A percentile compares a stretch with the other conserved stretches of the same genome.
Evolutionary conservation across 2,113 vertebrate genomes (phyloP).

Genomic region (Grammomys surdaster): DNA sequence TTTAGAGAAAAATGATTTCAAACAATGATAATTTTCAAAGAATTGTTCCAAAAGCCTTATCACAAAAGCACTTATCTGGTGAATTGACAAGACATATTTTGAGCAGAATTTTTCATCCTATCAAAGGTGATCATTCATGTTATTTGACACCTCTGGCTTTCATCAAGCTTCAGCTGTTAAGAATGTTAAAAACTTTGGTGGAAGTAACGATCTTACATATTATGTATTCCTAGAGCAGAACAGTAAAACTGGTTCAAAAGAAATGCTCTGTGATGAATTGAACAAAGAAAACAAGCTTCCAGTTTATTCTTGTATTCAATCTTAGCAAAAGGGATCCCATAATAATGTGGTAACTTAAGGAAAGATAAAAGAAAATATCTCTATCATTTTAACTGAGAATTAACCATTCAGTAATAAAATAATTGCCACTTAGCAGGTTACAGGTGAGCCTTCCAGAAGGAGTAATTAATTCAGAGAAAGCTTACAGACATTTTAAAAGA

Average conservation of each 20-base stretch:
- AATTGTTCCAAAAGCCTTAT: background rate
- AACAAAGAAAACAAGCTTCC: background rate
- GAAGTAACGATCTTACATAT: background rate
- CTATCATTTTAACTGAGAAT: constrained; percentile 39
- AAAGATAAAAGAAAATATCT: background rate
- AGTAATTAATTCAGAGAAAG: constrained; percentile 58
- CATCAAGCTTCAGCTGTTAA: background rate
- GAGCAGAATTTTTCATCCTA: background rate
- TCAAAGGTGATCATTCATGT: background rate
- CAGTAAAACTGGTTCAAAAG: background rate
- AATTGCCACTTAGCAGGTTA: constrained; percentile 32
- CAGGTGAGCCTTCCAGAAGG: constrained; percentile 36
- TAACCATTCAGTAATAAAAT: constrained; percentile 48
- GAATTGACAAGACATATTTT: background rate
- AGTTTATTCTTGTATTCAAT: constrained; percentile 1
- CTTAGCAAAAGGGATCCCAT: background rate
- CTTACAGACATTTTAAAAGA: constrained; percentile 49
- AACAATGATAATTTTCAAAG: constrained; percentile 46
- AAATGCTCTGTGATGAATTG: background rate
- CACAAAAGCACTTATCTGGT: background rate
- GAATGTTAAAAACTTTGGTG: background rate
- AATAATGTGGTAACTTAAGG: background rate
- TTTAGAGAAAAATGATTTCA: background rate
- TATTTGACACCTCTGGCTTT: background rate
- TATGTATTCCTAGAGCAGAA: background rate